Evolutionary conservation across 2,797 vertebrate species (phyloP).

Genomic region (Cercopithecus neglectus): DNA sequence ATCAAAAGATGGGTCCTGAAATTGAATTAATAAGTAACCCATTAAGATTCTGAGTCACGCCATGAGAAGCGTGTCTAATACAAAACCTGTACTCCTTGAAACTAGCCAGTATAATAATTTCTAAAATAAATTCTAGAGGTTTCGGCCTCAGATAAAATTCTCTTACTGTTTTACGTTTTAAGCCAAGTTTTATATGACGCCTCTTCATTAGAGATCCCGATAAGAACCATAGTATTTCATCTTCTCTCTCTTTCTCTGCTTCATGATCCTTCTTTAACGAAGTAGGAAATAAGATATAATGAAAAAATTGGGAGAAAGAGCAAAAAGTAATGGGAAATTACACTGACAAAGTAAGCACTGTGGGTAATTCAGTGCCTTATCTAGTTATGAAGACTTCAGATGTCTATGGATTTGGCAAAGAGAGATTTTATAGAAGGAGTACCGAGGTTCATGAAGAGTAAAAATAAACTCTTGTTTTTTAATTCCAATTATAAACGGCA

Average conservation of each 20-base stretch:
- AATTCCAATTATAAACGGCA: neutral
- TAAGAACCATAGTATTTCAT: neutral
- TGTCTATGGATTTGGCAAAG: neutral
- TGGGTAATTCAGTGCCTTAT: neutral
- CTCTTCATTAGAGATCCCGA: neutral
- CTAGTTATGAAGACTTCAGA: neutral
- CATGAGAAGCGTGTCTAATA: neutral
- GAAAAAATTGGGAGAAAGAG: neutral
- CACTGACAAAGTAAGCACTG: neutral
- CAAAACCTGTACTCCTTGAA: neutral
- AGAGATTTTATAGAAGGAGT: slow-evolving; percentile 2
- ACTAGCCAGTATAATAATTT: neutral
- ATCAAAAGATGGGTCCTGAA: neutral
- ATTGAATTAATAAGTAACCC: neutral
- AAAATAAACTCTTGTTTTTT: slow-evolving; percentile 22
- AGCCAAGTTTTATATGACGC: neutral
- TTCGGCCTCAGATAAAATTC: neutral
- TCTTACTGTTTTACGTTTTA: neutral
- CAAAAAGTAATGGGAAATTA: neutral
- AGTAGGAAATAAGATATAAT: neutral
- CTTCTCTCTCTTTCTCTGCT: neutral
- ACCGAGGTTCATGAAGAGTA: neutral
- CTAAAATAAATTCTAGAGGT: neutral
- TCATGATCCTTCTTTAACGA: neutral
- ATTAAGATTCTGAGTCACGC: neutral